Base-by-base conservation (phyloP, 1,140 invertebrate species). In the Lordiphosa stackelbergi region DNA sequence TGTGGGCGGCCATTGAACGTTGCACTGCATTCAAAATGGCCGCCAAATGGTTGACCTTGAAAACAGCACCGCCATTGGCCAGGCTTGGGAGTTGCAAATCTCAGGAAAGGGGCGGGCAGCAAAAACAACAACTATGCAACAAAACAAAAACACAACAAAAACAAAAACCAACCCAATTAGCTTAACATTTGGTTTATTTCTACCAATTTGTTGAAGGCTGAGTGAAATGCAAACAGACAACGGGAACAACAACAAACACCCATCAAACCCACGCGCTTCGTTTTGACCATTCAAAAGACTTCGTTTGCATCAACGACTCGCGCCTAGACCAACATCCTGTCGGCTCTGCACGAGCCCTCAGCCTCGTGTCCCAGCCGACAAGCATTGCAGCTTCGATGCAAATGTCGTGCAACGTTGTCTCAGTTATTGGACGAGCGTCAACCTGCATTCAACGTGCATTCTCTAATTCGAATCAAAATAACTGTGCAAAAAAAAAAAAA, bases 1-100 rank as follows among this genome's bases (percentile, higher is more conserved):
- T 64, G 53, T 64, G 75, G 59, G 77, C 75, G 75, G 77, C 74
- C 74, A 73, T 78, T 73, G 73, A 69, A 77, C 59, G 69, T 22
- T 41, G 40, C 59, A 47, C 11, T 69, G 64, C 58, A 57, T 83
- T 59, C 72, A 81, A 81, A 83, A 81, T 81, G 77, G 77, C 77
- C 77, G 77, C 65, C 77, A 81, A 77, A 81, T 28, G 58, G 22
- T 7, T 75, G 77, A 81, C 77, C 77, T 83, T 83, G 77, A 81
- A 62, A 37, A 40, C 51, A 28, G 47, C 16, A 3, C 42, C 22
- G 31, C 54, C 68, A 78, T 78, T 78, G 73, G 72, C 68, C 51
- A 35, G 13, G 37, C 31, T 24, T 31, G 28, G 28, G 28, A 31
- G 28, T 31, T 31, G 28, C 28, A 31, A 31, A 31, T 31, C 28